Percentiles rank a stretch among this genome's conserved stretches.
These are phyloP conservation scores for Pavo muticus DNA, from an alignment of 2,113 vertebrate genomes.

Conservation along the genomic window DNA sequence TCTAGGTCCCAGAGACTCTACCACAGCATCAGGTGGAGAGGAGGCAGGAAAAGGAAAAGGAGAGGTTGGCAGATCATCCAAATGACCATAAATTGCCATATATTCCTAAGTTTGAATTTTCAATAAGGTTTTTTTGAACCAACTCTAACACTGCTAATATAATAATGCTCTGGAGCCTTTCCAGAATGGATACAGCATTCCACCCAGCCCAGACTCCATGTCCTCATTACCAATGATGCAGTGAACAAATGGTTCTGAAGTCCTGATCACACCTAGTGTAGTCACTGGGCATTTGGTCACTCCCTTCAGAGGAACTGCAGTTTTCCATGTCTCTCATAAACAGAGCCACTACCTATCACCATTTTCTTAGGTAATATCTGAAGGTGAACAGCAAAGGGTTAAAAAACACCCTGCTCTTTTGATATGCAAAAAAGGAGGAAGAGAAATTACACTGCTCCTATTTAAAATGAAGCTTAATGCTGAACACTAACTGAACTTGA, in stretches of 20 bases:
- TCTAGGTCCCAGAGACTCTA: neutral
- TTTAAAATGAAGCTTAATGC: constrained; percentile 15
- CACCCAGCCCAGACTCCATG: neutral
- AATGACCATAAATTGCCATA: neutral
- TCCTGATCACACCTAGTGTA: neutral
- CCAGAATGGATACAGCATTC: neutral
- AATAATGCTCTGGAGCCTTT: neutral
- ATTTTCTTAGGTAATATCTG: neutral
- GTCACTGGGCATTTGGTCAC: neutral
- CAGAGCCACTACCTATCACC: neutral
- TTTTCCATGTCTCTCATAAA: neutral
- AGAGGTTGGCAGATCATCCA: neutral
- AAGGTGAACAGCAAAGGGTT: constrained; percentile 1
- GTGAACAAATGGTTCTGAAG: neutral
- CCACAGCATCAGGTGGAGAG: neutral
- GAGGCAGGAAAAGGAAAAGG: neutral
- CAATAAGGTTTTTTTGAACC: neutral
- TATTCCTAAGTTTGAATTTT: neutral
- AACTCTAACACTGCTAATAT: neutral
- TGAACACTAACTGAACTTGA: neutral
- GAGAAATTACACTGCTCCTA: neutral
- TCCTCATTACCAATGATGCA: neutral
- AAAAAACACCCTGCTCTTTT: neutral
- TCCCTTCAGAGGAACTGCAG: neutral
- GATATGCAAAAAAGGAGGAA: neutral